Base-by-base conservation (phyloP, 2,113 vertebrate species). In the Limnothrissa miodon region DNA sequence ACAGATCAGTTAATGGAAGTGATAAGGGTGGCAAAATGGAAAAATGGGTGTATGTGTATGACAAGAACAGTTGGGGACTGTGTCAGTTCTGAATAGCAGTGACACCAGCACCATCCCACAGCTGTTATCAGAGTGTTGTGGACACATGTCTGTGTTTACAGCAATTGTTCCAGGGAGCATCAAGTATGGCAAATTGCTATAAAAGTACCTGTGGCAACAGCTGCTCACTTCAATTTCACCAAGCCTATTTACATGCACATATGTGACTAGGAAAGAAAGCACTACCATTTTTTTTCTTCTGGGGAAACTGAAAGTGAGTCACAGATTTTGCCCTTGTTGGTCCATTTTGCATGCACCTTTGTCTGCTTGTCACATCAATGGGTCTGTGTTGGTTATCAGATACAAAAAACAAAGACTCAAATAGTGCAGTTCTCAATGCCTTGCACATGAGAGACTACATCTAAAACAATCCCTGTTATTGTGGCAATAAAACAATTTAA, bases 191-290 rank as follows among this genome's bases (percentile, higher is more conserved):
- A 82, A 82, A 85, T 78, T 51, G 44, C 78, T 29, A 46, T 51
- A 62, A 74, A 82, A 53, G 44, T 82, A 82, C 42, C 51, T 79
- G 81, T 85, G 74, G 44, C 42, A 48, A 78, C 33, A 53, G 80
- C 39, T 78, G 15, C 10, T 74, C 7, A 74, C 9, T 46, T 45
- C 17, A 7, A 66, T 36, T 29, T 51, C 80, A 53, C 62, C 44
- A 74, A 81, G 70, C 36, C 25, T n/a, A 78, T 78, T 74, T 78
- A 39, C 85, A 80, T 53, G 45, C n/a, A 74, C 39, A 53, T 70
- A 56, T 74, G 78, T 36, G 59, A 29, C 59, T 1, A 66, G 25
- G 59, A 25, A 66, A 66, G 25, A 66, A 66, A 66, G 59, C 56
- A 59, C 56, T 9, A n/a, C n/a, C 46, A n/a, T 59, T 59, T 59